phyloP scores from a whole-genome alignment of 2,113 vertebrate genomes.

The Paradoxurus hermaphroditus region DNA sequence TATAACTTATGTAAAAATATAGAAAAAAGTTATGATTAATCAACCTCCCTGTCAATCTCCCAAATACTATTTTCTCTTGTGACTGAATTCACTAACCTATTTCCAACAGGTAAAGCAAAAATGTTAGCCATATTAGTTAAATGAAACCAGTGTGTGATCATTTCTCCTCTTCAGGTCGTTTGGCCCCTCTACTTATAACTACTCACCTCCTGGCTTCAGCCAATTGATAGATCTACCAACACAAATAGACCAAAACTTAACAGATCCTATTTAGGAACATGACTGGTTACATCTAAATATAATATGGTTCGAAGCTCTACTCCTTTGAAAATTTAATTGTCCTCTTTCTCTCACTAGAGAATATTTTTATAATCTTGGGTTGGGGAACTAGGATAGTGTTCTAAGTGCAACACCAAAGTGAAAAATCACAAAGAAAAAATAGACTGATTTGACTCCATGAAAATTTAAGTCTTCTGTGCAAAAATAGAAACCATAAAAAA shows the following conservation, averaged over 20 bases:
- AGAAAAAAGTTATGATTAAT: not conserved
- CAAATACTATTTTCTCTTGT: not conserved
- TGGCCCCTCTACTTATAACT: not conserved
- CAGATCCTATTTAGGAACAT: not conserved
- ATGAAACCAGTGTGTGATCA: not conserved
- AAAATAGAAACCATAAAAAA: not conserved
- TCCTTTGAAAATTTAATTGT: not conserved
- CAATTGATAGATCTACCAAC: not conserved
- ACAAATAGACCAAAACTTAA: not conserved
- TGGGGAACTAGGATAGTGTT: not conserved
- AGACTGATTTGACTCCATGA: not conserved
- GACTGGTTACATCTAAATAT: not conserved
- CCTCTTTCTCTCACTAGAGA: not conserved
- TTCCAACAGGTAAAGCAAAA: conserved; percentile 12
- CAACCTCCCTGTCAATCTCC: not conserved
- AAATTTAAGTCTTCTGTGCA: not conserved
- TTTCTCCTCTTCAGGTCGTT: not conserved
- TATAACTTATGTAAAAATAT: not conserved
- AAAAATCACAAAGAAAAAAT: not conserved
- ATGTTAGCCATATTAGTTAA: not conserved
- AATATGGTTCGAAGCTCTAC: not conserved
- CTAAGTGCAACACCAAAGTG: not conserved
- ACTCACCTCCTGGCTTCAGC: not conserved
- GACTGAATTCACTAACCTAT: not conserved
- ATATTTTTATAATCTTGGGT: not conserved